These are phyloP conservation scores for Salvelinus fontinalis DNA, from an alignment of 2,113 vertebrate genomes.

Conservation along the genomic window DNA sequence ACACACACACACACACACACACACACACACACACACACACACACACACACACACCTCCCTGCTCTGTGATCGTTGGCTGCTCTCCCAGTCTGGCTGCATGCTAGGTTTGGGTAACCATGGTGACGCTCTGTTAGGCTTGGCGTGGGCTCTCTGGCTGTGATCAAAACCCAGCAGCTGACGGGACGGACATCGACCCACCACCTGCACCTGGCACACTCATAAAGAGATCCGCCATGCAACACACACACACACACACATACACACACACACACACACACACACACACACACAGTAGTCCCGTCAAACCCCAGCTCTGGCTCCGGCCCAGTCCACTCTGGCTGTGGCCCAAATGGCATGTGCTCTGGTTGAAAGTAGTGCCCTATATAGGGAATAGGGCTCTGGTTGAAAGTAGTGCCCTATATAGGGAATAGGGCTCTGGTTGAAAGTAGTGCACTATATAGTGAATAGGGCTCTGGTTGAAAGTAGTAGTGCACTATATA, in stretches of 20 bases:
- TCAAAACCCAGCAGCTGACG: background rate
- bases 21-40: too few relatives aligned
- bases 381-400: too few relatives aligned
- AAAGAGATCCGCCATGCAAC: background rate
- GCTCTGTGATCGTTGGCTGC: constrained; percentile 2
- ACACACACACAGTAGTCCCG: background rate
- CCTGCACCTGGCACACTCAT: constrained; percentile 19
- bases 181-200: background rate
- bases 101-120: constrained; percentile 10
- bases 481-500: too few relatives aligned
- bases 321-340: background rate
- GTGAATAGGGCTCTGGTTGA: too few relatives aligned
- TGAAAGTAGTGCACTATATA: too few relatives aligned
- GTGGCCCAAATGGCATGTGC: too few relatives aligned
- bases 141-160: background rate
- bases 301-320: background rate
- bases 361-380: too few relatives aligned
- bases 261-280: background rate
- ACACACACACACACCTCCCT: background rate
- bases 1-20: too few relatives aligned
- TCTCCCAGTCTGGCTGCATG: background rate
- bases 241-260: background rate
- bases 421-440: too few relatives aligned
- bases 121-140: constrained; percentile 22
- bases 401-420: too few relatives aligned